Evolutionary conservation across 2,113 vertebrate species (phyloP).

Genomic region (Cyanoliseus patagonus): DNA sequence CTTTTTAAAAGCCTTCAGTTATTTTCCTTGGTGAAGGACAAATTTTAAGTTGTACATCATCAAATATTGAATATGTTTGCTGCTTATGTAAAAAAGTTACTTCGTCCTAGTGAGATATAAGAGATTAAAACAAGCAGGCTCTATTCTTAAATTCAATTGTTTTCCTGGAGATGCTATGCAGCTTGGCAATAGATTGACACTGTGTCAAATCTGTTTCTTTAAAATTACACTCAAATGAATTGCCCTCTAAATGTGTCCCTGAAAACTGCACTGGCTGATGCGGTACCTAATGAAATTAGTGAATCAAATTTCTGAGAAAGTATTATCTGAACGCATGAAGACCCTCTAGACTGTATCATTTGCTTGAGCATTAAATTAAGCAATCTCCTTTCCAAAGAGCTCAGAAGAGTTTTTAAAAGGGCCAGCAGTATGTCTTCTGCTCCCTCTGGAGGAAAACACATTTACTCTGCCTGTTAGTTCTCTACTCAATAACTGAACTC

Average conservation of each 20-base stretch:
- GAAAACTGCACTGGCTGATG: not conserved
- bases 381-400: not conserved
- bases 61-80: not conserved
- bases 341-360: not conserved
- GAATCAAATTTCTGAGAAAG: slow-evolving; percentile 43
- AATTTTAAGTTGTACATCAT: not conserved
- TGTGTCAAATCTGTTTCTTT: not conserved
- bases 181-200: slow-evolving; percentile 3
- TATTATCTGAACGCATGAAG: not conserved
- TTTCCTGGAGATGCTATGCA: slow-evolving; percentile 18
- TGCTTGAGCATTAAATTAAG: slow-evolving; percentile 13
- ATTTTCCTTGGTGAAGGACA: slow-evolving; percentile 15
- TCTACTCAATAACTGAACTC: not conserved
- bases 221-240: slow-evolving; percentile 2
- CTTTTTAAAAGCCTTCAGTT: not conserved
- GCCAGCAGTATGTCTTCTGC: not conserved
- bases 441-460: not conserved
- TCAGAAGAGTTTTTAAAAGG: not conserved
- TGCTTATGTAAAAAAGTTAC: slow-evolving; percentile 22
- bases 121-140: slow-evolving; percentile 32
- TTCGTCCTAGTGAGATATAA: not conserved
- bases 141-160: slow-evolving; percentile 27
- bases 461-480: not conserved
- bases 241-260: slow-evolving; percentile 8
- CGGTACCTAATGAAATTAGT: slow-evolving; percentile 35